Evolutionary conservation across 2,888 invertebrate genomes (phyloP).

Genomic region (Vesta saturnalis): DNA sequence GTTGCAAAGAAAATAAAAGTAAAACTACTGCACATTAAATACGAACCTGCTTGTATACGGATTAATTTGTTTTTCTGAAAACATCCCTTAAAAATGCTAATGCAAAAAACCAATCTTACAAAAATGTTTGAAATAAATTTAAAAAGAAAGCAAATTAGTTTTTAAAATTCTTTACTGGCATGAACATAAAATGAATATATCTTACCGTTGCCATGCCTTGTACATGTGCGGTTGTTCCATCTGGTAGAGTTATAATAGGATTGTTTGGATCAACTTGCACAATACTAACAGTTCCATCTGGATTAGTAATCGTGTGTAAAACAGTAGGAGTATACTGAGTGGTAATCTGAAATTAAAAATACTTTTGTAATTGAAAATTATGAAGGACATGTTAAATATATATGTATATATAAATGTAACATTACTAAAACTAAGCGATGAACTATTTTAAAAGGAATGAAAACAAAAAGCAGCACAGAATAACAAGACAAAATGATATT

Average conservation of each 20-base stretch:
- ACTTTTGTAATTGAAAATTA: not conserved
- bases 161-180: not conserved
- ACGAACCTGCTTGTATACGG: slow-evolving; percentile 24
- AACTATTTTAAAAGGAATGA: too few relatives aligned
- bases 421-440: not conserved
- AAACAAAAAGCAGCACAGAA: too few relatives aligned
- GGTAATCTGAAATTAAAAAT: slow-evolving; percentile 60
- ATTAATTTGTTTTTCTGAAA: slow-evolving; percentile 17
- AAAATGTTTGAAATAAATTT: not conserved
- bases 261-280: slow-evolving; percentile 95
- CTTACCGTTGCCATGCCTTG: slow-evolving; percentile 75
- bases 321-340: slow-evolving; percentile 88
- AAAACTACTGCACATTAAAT: slow-evolving; percentile 22
- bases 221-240: slow-evolving; percentile 95
- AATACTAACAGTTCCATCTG: slow-evolving; percentile 95
- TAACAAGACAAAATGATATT: too few relatives aligned
- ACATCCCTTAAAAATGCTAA: not conserved
- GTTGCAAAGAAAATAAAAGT: slow-evolving; percentile 7
- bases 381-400: not conserved
- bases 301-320: slow-evolving; percentile 94
- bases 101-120: not conserved
- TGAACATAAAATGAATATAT: too few relatives aligned
- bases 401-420: not conserved
- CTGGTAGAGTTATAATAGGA: slow-evolving; percentile 93
- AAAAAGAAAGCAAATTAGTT: not conserved